phyloP scores from a whole-genome alignment of 1,140 invertebrate species.

The Achroia grisella region DNA sequence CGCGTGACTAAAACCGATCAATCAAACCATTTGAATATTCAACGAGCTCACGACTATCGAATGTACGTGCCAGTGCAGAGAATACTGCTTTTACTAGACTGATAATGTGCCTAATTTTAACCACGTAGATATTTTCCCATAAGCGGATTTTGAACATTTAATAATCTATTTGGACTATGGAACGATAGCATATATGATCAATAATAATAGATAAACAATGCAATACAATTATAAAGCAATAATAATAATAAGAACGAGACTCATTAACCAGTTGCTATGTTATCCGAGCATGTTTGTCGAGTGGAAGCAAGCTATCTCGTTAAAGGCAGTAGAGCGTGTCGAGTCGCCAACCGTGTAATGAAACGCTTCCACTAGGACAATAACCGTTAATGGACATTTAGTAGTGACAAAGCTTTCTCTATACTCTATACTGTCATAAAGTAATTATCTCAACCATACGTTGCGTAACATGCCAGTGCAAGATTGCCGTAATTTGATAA shows the following conservation, averaged over 20 bases:
- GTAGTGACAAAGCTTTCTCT: constrained; percentile 52
- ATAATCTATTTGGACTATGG: too few species aligned
- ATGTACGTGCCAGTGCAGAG: not conserved
- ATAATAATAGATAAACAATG: too few species aligned
- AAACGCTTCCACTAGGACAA: constrained; percentile 63
- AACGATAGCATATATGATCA: too few species aligned
- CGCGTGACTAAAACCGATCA: constrained; percentile 27
- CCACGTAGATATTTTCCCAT: not conserved
- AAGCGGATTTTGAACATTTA: not conserved
- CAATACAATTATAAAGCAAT: too few species aligned
- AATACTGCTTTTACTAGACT: not conserved
- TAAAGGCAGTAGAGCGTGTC: constrained; percentile 52
- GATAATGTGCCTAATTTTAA: not conserved
- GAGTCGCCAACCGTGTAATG: constrained; percentile 55
- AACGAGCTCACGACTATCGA: constrained; percentile 10
- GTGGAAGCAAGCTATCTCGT: constrained; percentile 52
- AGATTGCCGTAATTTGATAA: constrained; percentile 4
- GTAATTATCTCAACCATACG: constrained; percentile 35
- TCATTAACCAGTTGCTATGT: constrained; percentile 16
- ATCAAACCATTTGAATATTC: constrained; percentile 18
- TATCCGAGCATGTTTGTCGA: constrained; percentile 32
- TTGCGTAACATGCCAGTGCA: constrained; percentile 22
- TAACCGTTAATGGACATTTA: constrained; percentile 61
- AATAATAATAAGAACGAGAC: too few species aligned
- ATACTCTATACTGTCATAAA: constrained; percentile 18